Evolutionary conservation across 1,140 invertebrate genomes (phyloP).

Genomic region (Hylaeus anthracinus): DNA sequence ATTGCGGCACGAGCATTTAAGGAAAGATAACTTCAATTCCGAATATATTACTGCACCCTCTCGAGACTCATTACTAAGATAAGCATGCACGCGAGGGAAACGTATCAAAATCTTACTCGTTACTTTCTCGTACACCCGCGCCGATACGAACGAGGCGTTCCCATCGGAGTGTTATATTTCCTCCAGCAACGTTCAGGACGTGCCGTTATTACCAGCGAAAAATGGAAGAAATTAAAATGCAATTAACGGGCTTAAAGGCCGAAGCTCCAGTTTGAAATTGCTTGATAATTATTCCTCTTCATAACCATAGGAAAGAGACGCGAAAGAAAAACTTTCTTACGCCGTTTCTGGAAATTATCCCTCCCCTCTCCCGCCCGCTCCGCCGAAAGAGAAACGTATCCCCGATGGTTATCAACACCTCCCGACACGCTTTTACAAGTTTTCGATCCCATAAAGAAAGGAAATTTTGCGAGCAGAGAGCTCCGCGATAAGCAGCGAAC

Average conservation of each 20-base stretch:
- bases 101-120: background rate
- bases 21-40: background rate
- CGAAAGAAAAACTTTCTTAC: background rate
- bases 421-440: background rate
- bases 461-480: background rate
- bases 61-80: constrained; percentile 2
- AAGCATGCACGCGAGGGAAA: background rate
- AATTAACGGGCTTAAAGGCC: constrained; percentile 31
- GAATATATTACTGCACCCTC: background rate
- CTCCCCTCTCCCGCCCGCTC: too few relatives aligned
- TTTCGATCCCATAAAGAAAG: background rate
- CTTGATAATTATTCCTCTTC: constrained; percentile 26
- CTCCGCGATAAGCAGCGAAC: too few relatives aligned
- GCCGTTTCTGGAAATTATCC: background rate
- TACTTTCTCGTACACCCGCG: background rate
- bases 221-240: constrained; percentile 34
- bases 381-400: background rate
- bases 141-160: too few relatives aligned
- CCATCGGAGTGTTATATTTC: too few relatives aligned
- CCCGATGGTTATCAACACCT: background rate
- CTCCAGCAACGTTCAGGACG: too few relatives aligned
- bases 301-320: constrained; percentile 37
- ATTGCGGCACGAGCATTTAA: background rate
- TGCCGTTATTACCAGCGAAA: background rate
- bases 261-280: constrained; percentile 18